Evolutionary conservation across 23 tunicate species (phyloP), one percentile per base, ranked within the genome.

Genomic region (Botrylloides violaceus): DNA sequence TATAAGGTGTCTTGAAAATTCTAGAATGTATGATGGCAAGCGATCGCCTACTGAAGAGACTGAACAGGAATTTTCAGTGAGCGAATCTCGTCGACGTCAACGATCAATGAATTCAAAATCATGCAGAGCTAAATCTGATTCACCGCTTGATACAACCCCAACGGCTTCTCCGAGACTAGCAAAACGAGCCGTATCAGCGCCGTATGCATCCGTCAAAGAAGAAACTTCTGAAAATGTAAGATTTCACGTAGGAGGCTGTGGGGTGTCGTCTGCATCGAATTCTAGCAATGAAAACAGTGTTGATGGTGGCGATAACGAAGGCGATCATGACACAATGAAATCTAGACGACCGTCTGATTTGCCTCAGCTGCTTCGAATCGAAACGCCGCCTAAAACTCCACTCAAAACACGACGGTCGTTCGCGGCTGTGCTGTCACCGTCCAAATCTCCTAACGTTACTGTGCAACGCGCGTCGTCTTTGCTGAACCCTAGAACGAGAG

Each of bases 381-480:
- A 35, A 23, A 31, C 20, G 24, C 26, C 58, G 18, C 74, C 74
- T 6, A 39, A 43, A 68, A n/a, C 29, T 3, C 30, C 37, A 29
- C 20, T 39, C 0, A 39, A 64, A 1, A 33, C 15, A 12, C 25
- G 29, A 1, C 24, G 58, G 25, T 26, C 29, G 12, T 2, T 23
- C 15, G 26, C 1, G 26, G 58, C 74, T 12, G 33, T 39, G 15
- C 5, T 28, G 33, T 7, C 59, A 56, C 43, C 21, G 26, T 20
- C 26, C 7, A 36, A 68, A 36, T 9, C 74, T 4, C 6, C 29
- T 19, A 24, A 25, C 0, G 58, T 28, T 0, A 37, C 56, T 12
- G 56, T 68, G 25, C 74, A 68, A 1, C 74, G 74, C 27, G 74
- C 74, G 23, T 68, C 74, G 12, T 68, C 74, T 23, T 30, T 68